Evolutionary conservation across 2,113 vertebrate species (phyloP), one percentile per base, ranked within the genome.

Genomic region (Myanophis thanlyinensis): DNA sequence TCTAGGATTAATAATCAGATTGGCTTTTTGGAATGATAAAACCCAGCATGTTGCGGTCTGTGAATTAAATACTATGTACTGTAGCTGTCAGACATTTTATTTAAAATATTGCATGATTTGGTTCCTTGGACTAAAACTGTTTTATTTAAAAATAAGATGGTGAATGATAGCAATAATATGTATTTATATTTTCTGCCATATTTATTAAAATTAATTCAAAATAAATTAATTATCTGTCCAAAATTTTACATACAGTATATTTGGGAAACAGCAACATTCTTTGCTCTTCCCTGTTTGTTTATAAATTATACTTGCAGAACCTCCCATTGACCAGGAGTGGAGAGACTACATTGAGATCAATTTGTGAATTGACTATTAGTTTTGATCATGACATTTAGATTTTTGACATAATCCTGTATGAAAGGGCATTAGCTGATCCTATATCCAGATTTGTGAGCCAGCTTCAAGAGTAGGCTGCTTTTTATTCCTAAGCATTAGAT

Each of bases 91-190:
- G 6, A 22, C 23, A 44, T 86, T n/a, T 23, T 10, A 25, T 15
- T 85, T 85, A 46, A 22, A 25, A 92, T 73, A 87, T 40, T 92
- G 90, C 53, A 85, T 30, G 52, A 46, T 52, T 94, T 40, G 20
- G 94, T 62, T 48, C 93, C 56, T 35, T 2, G 1, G 3, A 52
- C 1, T 88, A 47, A 91, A 91, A 89, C 22, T 0, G 92, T 93
- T 48, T 91, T 48, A 40, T 93, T 20, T 90, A 94, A 88, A 44
- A 56, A 85, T 59, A 93, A 93, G 85, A 94, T n/a, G 84, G 18
- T 44, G 35, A 44, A 44, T 44, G 18, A 80, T 8, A 80, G 20
- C 6, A 80, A 80, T 73, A 22, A 22, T 44, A 46, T 25, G 1
- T 27, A 44, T 89, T 10, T 56, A 23, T 25, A 23, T 89, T 25